phyloP scores from a whole-genome alignment of 2,888 invertebrate species.

The Penaeus monodon region DNA sequence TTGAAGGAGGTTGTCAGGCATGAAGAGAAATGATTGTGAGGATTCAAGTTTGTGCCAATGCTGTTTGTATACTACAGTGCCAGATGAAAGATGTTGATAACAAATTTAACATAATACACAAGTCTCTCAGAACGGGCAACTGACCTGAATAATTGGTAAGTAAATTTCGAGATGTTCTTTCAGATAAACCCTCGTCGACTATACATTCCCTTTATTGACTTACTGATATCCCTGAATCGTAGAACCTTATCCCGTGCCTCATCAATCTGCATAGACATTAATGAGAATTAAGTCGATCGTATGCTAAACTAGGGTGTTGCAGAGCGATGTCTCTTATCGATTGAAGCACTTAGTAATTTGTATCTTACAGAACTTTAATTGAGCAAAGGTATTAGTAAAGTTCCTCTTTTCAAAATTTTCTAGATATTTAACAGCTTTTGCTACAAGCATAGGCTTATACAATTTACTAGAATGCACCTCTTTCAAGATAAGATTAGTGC shows the following conservation, averaged over 20 bases:
- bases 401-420: not conserved
- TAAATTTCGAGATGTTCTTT: not conserved
- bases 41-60: not conserved
- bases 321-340: not conserved
- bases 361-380: not conserved
- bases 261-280: not conserved
- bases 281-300: slow-evolving; percentile 62
- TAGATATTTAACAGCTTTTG: not conserved
- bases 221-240: not conserved
- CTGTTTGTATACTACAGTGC: not conserved
- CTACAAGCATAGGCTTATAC: not conserved
- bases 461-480: not conserved
- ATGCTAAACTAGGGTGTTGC: slow-evolving; percentile 66
- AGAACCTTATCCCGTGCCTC: not conserved
- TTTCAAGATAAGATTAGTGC: not conserved
- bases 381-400: not conserved
- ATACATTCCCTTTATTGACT: not conserved
- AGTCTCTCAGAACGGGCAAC: not conserved
- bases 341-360: not conserved
- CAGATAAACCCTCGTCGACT: not conserved
- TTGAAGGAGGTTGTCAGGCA: slow-evolving; percentile 8
- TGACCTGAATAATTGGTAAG: not conserved
- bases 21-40: not conserved
- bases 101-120: not conserved
- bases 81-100: not conserved